Evolutionary conservation across 1,140 invertebrate species (phyloP).

Genomic region (Mizuhopecten yessoensis): DNA sequence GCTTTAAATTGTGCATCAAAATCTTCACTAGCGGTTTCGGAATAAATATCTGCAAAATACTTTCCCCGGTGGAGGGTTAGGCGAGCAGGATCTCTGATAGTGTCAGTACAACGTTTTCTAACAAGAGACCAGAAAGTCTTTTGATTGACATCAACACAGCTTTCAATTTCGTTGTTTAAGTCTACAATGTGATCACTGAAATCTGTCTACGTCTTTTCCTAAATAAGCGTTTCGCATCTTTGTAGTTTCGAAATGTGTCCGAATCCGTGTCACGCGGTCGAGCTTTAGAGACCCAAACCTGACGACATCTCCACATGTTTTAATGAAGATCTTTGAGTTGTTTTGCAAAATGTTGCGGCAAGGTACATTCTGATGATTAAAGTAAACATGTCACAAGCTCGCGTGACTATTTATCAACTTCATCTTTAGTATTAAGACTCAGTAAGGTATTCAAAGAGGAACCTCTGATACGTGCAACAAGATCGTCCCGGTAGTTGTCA

Average conservation of each 20-base stretch:
- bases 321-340: not conserved
- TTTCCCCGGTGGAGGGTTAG: too few species aligned
- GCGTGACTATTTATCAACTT: not conserved
- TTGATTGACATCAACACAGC: too few species aligned
- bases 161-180: too few species aligned
- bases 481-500: not conserved
- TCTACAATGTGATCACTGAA: not conserved
- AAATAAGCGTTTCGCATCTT: not conserved
- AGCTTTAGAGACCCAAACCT: too few species aligned
- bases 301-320: not conserved
- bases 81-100: too few species aligned
- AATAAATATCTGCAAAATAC: too few species aligned
- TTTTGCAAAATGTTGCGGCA: not conserved
- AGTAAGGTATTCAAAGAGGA: not conserved
- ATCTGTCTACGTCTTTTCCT: too few species aligned
- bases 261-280: not conserved
- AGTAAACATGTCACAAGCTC: not conserved
- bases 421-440: not conserved
- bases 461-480: not conserved
- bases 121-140: too few species aligned
- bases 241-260: not conserved
- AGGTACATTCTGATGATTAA: not conserved
- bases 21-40: too few species aligned
- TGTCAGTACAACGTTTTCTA: too few species aligned
- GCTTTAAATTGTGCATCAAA: too few species aligned